Conservation (phyloP, 2,113 vertebrate species). For the Microtus montanus region DNA sequence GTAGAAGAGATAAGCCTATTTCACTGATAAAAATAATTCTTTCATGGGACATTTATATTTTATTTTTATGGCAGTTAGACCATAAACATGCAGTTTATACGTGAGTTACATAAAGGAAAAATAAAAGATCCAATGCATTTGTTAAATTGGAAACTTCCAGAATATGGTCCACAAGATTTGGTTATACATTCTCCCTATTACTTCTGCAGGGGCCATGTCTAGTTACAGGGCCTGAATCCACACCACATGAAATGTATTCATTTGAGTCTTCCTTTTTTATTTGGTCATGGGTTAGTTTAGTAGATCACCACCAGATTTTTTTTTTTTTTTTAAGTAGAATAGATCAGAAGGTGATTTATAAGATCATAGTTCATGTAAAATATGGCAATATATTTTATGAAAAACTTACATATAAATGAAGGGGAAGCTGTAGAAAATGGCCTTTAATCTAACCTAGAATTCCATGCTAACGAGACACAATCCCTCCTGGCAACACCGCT, state of each 20-base stretch:
- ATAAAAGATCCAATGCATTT: not conserved
- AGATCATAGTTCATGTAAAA: not conserved
- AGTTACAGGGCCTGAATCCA: not conserved
- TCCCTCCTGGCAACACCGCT: too few species aligned
- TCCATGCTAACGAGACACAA: too few species aligned
- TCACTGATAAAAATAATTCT: conserved; percentile 62
- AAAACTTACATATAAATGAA: not conserved
- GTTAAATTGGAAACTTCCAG: conserved; percentile 26
- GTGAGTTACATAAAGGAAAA: conserved; percentile 25
- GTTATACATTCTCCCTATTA: not conserved
- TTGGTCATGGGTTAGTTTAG: conserved; percentile 22
- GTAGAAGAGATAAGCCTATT: conserved; percentile 36
- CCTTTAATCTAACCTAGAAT: too few species aligned
- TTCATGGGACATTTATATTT: conserved; percentile 35
- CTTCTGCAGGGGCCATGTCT: not conserved
- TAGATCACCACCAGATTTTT: not conserved
- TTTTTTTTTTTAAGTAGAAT: not conserved
- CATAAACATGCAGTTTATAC: conserved; percentile 40
- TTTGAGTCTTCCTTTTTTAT: not conserved
- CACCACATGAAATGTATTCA: not conserved
- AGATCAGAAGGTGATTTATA: conserved; percentile 4
- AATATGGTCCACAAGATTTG: not conserved
- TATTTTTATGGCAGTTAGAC: conserved; percentile 62
- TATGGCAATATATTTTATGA: not conserved
- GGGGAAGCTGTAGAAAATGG: too few species aligned